phyloP scores from a whole-genome alignment of 2,113 vertebrate species.

The Xenopus laevis region DNA sequence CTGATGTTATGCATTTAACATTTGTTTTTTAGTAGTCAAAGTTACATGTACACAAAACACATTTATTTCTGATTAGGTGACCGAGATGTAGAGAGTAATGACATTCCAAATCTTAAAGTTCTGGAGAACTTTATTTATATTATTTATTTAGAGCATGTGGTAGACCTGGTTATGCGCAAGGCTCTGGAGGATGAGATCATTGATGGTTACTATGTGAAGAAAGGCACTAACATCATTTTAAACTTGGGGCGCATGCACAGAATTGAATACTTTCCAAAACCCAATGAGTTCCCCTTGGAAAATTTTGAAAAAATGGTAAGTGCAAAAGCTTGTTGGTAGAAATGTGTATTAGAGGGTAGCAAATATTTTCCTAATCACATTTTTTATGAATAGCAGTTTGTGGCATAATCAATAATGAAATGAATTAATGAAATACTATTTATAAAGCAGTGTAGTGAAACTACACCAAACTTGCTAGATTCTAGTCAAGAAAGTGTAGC shows the following conservation, averaged over 20 bases:
- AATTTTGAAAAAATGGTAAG: conserved; percentile 89
- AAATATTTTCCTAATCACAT: too few species aligned
- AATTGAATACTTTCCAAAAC: conserved; percentile 82
- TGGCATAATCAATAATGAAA: too few species aligned
- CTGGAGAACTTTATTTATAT: conserved; percentile 86
- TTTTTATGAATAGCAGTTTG: too few species aligned
- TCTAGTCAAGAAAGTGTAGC: too few species aligned
- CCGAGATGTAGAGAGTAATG: conserved; percentile 67
- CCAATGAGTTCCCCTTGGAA: conserved; percentile 82
- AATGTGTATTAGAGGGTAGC: too few species aligned
- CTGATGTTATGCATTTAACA: too few species aligned
- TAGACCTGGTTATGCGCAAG: conserved; percentile 85
- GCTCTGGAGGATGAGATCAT: conserved; percentile 84
- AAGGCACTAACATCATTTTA: conserved; percentile 91
- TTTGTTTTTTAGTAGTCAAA: too few species aligned
- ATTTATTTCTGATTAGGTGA: conserved; percentile 63
- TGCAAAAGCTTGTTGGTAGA: neutral
- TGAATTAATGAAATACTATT: too few species aligned
- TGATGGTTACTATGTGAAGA: conserved; percentile 83
- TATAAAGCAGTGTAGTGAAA: too few species aligned
- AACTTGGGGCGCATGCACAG: conserved; percentile 88
- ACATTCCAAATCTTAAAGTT: conserved; percentile 76
- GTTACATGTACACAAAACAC: too few species aligned
- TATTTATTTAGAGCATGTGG: conserved; percentile 85
- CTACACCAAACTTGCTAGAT: too few species aligned